Percentiles rank a stretch among this genome's conserved stretches.
Conservation (phyloP, 2,797 vertebrate species). For the Acomys russatus region DNA sequence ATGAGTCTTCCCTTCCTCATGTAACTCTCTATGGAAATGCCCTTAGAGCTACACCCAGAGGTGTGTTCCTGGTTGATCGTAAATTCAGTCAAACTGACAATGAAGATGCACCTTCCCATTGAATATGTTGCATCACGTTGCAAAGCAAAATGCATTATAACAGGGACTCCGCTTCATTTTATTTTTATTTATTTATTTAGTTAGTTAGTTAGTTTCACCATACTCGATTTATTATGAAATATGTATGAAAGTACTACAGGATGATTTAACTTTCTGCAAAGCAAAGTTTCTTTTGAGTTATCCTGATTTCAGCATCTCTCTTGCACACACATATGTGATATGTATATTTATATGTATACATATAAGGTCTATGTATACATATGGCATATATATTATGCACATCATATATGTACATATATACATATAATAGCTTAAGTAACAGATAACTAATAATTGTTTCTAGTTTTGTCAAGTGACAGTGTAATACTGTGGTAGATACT, state of each 20-base stretch:
- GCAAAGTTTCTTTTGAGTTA: conserved; percentile 1
- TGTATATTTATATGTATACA: too few relatives aligned
- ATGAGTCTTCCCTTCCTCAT: background rate
- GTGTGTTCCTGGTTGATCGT: background rate
- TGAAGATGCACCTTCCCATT: background rate
- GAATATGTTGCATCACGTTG: background rate
- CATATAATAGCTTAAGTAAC: background rate
- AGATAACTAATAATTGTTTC: background rate
- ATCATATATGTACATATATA: background rate
- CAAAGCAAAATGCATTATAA: background rate
- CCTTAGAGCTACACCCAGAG: too few relatives aligned
- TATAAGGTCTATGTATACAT: too few relatives aligned
- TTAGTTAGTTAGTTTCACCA: background rate
- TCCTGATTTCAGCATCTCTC: background rate
- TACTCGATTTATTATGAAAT: conserved; percentile 44
- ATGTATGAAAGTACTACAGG: background rate
- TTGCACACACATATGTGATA: background rate
- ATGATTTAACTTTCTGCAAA: background rate
- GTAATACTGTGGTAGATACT: background rate
- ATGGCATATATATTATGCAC: background rate
- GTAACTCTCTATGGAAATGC: background rate
- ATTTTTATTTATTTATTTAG: too few relatives aligned
- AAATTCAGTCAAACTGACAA: background rate
- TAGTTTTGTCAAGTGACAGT: background rate
- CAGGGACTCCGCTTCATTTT: background rate